Base-by-base conservation (phyloP, 2,113 vertebrate species). In the Trichechus manatus region DNA sequence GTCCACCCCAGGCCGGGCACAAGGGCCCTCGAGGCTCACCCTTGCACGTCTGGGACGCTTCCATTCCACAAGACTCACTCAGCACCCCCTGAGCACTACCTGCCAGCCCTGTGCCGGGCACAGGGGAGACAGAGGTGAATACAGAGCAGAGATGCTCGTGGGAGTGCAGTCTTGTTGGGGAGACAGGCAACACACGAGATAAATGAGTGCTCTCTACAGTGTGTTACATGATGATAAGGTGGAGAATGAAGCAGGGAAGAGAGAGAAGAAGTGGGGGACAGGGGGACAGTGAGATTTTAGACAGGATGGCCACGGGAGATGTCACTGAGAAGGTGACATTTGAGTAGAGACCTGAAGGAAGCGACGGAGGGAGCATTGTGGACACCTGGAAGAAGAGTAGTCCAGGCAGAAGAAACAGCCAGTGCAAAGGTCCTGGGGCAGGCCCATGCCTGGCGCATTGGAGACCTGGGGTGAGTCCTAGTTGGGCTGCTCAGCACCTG, bases 341-440 rank as follows among this genome's bases (percentile, higher is more conserved):
- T 20, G 44, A 56, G 53, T 56, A 17, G 14, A 56, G 53, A 56
- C 36, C 36, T 77, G 5, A 50, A 91, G 31, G 56, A 56, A 15
- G 47, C 27, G 29, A 59, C 25, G 66, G 68, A 72, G 53, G 50
- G 83, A 68, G 31, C 64, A 83, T 3, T 61, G 53, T 15, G 53
- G 53, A 56, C 53, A 56, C 53, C 53, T 56, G 14, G 53, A 56
- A 56, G 53, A 56, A 56, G 53, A 56, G 53, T 6, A 0, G 63
- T 86, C 59, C n/a, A 53, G 27, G 39, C 17, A 17, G 39, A 29
- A 5, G 50, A 42, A 5, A 75, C 53, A 56, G 25, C 59, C 84
- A 86, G n/a, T 47, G 72, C 82, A 90, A 39, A 93, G 27, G 82
- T 80, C 44, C 82, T 61, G 87, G n/a, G 81, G 39, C 47, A 63